Evolutionary conservation across 2,797 vertebrate species (phyloP).

Genomic region (Ciconia nigra): DNA sequence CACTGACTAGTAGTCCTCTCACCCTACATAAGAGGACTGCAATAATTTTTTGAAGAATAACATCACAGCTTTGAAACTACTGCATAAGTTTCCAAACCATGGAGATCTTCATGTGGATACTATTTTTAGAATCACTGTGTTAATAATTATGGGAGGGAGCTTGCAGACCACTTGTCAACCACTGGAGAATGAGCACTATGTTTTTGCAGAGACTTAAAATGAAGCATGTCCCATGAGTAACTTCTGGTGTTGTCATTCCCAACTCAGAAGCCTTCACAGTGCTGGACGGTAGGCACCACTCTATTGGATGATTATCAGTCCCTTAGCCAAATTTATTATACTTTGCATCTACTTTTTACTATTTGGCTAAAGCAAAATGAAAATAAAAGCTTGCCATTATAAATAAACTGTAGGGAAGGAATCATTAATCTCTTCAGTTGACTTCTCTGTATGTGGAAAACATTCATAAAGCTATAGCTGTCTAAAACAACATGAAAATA

Average conservation of each 20-base stretch:
- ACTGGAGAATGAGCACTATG: background rate
- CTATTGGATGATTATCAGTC: background rate
- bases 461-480: background rate
- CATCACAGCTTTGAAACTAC: background rate
- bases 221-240: background rate
- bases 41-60: background rate
- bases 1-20: background rate
- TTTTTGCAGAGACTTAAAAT: background rate
- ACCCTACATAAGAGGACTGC: background rate
- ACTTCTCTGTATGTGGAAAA: background rate
- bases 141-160: background rate
- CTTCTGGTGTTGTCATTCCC: background rate
- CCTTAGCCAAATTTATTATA: background rate
- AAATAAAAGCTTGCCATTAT: background rate
- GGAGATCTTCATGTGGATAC: background rate
- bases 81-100: background rate
- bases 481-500: background rate
- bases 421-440: background rate
- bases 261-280: background rate
- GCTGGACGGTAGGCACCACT: background rate
- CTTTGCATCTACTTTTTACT: background rate
- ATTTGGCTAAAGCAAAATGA: background rate
- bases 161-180: background rate
- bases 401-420: background rate
- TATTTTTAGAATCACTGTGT: background rate